phyloP scores from a whole-genome alignment of 2,888 invertebrate genomes.

The Rhabditophanes sp. region DNA sequence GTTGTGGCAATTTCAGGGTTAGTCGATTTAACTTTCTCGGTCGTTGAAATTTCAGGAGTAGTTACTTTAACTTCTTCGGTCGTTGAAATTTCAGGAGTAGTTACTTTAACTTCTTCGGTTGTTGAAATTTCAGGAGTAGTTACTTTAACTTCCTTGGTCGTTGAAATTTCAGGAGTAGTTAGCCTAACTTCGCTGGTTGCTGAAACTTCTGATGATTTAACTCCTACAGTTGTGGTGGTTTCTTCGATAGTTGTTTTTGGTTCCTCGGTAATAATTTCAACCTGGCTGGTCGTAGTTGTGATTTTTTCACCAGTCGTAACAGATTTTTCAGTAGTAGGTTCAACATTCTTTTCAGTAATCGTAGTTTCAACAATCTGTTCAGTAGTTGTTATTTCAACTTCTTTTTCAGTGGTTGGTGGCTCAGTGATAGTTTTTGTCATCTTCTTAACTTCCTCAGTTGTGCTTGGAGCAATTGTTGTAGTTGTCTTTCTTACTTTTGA shows the following conservation, averaged over 20 bases:
- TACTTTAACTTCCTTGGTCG: neutral
- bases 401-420: neutral
- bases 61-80: neutral
- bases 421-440: neutral
- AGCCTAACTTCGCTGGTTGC: neutral
- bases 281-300: neutral
- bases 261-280: neutral
- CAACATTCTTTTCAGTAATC: neutral
- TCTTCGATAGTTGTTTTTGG: neutral
- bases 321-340: neutral
- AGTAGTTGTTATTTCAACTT: neutral
- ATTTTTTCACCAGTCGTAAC: neutral
- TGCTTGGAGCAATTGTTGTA: neutral
- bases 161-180: neutral
- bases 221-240: neutral
- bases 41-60: slow-evolving; percentile 1
- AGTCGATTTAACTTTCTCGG: neutral
- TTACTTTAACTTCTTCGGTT: neutral
- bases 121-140: neutral
- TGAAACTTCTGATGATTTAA: neutral
- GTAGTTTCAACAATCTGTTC: neutral
- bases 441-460: neutral
- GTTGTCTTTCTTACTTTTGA: slow-evolving; percentile 1
- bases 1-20: neutral
- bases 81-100: slow-evolving; percentile 4